A percentile compares a stretch with the other conserved stretches of the same genome.
phyloP scores from a whole-genome alignment of 2,797 vertebrate genomes.

The Thunnus albacares region DNA sequence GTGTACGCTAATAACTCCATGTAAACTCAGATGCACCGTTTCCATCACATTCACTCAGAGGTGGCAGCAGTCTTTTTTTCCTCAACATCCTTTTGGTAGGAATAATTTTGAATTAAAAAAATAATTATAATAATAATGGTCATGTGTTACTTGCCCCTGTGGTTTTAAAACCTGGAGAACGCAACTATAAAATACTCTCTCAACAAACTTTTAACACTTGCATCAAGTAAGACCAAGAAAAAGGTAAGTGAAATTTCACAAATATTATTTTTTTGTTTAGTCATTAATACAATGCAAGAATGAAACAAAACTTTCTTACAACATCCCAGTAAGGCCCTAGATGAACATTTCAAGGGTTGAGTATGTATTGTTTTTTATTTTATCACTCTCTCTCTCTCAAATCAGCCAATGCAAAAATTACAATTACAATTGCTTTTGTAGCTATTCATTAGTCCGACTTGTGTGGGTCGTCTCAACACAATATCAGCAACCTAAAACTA shows the following conservation, averaged over 20 bases:
- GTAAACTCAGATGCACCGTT: not conserved
- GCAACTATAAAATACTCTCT: conserved; percentile 1
- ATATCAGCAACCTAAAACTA: not conserved
- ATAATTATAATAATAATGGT: not conserved
- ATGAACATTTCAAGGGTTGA: too few species aligned
- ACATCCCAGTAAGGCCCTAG: not conserved
- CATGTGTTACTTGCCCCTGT: not conserved
- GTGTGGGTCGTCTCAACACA: not conserved
- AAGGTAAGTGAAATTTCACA: not conserved
- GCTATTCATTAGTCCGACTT: not conserved
- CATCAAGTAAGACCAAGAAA: not conserved
- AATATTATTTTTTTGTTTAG: not conserved
- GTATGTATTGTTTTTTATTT: too few species aligned
- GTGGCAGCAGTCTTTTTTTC: not conserved
- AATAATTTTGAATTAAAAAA: not conserved
- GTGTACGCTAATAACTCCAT: not conserved
- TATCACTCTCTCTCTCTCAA: not conserved
- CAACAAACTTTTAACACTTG: not conserved
- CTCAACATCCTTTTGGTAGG: not conserved
- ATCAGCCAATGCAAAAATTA: conserved; percentile 1
- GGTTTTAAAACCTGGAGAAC: not conserved
- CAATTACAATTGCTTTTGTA: not conserved
- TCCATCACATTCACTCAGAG: not conserved
- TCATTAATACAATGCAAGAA: not conserved
- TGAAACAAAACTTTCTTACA: not conserved